phyloP scores from a whole-genome alignment of 2,797 vertebrate genomes.

The Thamnophis elegans region DNA sequence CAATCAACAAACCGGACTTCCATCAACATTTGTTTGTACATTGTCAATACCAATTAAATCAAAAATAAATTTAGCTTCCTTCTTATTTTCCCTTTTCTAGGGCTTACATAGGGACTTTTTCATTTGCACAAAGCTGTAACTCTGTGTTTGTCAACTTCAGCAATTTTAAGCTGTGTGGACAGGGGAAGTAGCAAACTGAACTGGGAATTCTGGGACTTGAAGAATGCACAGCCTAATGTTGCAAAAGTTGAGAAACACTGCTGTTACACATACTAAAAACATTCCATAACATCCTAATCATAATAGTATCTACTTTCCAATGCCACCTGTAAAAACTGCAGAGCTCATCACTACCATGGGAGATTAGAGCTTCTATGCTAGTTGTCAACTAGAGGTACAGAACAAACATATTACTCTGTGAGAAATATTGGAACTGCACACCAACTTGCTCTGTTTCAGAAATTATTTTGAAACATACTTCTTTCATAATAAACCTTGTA shows the following conservation, averaged over 20 bases:
- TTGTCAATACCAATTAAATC: background rate
- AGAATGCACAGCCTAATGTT: background rate
- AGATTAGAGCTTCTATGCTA: background rate
- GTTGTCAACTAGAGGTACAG: background rate
- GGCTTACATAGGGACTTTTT: background rate
- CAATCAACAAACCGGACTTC: background rate
- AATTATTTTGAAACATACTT: background rate
- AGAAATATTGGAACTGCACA: background rate
- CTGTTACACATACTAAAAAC: background rate
- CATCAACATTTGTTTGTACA: background rate
- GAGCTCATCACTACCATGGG: background rate
- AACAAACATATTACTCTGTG: background rate
- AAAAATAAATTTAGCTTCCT: background rate
- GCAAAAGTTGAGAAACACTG: background rate
- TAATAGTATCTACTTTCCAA: background rate
- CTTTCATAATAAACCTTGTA: background rate
- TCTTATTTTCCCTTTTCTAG: background rate
- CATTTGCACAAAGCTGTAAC: background rate
- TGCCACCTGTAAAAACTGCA: background rate
- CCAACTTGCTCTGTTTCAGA: background rate
- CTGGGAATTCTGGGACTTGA: background rate
- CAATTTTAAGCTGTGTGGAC: background rate
- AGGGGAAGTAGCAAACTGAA: background rate
- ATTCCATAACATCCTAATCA: background rate
- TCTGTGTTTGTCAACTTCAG: background rate